These are phyloP conservation scores for Aleiodes sp. DNA, from an alignment of 1,140 invertebrate genomes.

Conservation along the genomic window DNA sequence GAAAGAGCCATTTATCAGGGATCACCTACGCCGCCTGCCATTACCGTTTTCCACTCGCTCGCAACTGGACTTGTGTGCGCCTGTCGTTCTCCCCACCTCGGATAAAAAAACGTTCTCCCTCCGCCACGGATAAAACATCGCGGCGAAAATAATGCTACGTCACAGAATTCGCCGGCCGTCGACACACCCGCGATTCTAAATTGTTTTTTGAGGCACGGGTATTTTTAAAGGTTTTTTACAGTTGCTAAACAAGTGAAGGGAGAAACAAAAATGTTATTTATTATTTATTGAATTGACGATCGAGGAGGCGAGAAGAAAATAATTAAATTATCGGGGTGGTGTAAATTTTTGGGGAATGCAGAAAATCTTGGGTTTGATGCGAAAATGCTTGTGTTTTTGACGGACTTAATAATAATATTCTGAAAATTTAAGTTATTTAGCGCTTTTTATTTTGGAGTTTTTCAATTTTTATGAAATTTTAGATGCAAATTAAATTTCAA, in stretches of 20 bases:
- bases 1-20: slow-evolving; percentile 60
- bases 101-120: no score
- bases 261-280: background rate
- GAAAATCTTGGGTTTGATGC: no score
- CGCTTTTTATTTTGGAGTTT: no score
- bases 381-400: no score
- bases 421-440: no score
- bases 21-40: slow-evolving; percentile 49
- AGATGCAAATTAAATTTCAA: no score
- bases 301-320: no score
- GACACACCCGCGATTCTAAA: background rate
- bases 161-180: background rate
- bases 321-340: no score
- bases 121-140: background rate
- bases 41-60: slow-evolving; percentile 49
- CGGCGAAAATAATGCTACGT: background rate
- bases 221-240: background rate
- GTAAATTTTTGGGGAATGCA: no score
- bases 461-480: no score
- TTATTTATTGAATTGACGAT: no score
- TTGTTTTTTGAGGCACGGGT: background rate
- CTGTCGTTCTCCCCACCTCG: slow-evolving; percentile 29
- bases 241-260: background rate
- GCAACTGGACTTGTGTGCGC: slow-evolving; percentile 32
- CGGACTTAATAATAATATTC: no score